A percentile compares a stretch with the other conserved stretches of the same genome.
phyloP scores from a whole-genome alignment of 2,113 vertebrate genomes.

The Hucho hucho region DNA sequence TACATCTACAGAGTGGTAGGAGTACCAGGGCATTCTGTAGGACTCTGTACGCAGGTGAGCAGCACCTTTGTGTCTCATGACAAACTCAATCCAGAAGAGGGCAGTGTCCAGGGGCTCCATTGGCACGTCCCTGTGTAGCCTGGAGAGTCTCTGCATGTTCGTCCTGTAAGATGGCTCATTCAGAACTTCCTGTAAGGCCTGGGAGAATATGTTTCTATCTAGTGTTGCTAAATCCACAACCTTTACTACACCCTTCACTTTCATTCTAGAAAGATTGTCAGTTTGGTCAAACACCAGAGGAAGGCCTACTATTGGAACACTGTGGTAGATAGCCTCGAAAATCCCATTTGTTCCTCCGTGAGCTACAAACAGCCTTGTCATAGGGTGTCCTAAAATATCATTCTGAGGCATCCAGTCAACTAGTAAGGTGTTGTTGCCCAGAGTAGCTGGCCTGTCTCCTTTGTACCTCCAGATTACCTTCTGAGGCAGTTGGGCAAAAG shows the following conservation, averaged over 20 bases:
- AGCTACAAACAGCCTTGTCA: slow-evolving; percentile 62
- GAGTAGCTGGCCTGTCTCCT: slow-evolving; percentile 44
- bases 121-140: slow-evolving; percentile 66
- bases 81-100: slow-evolving; percentile 75
- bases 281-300: slow-evolving; percentile 65
- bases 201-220: slow-evolving; percentile 51
- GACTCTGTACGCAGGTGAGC: slow-evolving; percentile 66
- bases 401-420: slow-evolving; percentile 73
- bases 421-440: slow-evolving; percentile 70
- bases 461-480: slow-evolving; percentile 70
- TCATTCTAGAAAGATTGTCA: slow-evolving; percentile 66
- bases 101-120: slow-evolving; percentile 63
- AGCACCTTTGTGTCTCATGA: slow-evolving; percentile 73
- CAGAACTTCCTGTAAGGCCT: slow-evolving; percentile 60
- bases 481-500: slow-evolving; percentile 67
- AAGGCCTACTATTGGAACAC: slow-evolving; percentile 62
- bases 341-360: slow-evolving; percentile 71
- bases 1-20: slow-evolving; percentile 39
- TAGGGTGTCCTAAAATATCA: slow-evolving; percentile 68
- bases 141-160: slow-evolving; percentile 72
- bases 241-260: slow-evolving; percentile 56
- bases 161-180: slow-evolving; percentile 63
- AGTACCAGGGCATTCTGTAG: slow-evolving; percentile 68
- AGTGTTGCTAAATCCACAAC: slow-evolving; percentile 43
- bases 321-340: slow-evolving; percentile 69